Evolutionary conservation across 2,888 invertebrate genomes (phyloP).

Genomic region (Ichneumon xanthorius): DNA sequence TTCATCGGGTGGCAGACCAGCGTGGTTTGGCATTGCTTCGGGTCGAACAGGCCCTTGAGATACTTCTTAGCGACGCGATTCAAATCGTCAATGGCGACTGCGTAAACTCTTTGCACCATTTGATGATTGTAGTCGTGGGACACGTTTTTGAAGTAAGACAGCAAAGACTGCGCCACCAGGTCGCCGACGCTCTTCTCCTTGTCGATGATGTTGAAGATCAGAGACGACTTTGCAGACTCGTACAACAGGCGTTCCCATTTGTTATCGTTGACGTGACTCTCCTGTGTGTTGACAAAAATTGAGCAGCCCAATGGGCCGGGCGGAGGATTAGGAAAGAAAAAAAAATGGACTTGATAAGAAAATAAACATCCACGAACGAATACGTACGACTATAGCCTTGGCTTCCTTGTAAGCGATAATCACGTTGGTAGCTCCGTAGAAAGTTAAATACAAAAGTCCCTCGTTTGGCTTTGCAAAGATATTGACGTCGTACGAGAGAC

Average conservation of each 20-base stretch:
- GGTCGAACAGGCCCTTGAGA: conserved; percentile 89
- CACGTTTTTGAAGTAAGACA: conserved; percentile 90
- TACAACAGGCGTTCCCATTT: conserved; percentile 91
- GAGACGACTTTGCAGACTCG: conserved; percentile 93
- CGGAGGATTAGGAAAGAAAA: neutral
- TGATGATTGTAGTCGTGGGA: conserved; percentile 90
- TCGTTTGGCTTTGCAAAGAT: conserved; percentile 88
- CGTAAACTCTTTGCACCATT: conserved; percentile 88
- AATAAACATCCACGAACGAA: conserved; percentile 5
- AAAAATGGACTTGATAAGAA: neutral
- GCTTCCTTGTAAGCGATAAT: conserved; percentile 93
- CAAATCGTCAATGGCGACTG: conserved; percentile 88
- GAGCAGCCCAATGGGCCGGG: too few relatives aligned
- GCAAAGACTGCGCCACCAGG: conserved; percentile 90
- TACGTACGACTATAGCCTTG: conserved; percentile 89
- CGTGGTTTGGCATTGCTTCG: conserved; percentile 87
- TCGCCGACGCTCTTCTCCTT: conserved; percentile 92
- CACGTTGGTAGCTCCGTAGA: conserved; percentile 92
- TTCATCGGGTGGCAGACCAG: conserved; percentile 93
- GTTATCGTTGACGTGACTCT: conserved; percentile 87
- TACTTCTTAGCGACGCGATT: conserved; percentile 90
- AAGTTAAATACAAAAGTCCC: conserved; percentile 90
- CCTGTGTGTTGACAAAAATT: conserved; percentile 83
- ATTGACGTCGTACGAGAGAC: conserved; percentile 93
- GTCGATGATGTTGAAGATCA: conserved; percentile 94